A percentile compares a stretch with the other conserved stretches of the same genome.
Evolutionary conservation across 2,888 invertebrate genomes (phyloP).

Genomic region (Machimus atricapillus): DNA sequence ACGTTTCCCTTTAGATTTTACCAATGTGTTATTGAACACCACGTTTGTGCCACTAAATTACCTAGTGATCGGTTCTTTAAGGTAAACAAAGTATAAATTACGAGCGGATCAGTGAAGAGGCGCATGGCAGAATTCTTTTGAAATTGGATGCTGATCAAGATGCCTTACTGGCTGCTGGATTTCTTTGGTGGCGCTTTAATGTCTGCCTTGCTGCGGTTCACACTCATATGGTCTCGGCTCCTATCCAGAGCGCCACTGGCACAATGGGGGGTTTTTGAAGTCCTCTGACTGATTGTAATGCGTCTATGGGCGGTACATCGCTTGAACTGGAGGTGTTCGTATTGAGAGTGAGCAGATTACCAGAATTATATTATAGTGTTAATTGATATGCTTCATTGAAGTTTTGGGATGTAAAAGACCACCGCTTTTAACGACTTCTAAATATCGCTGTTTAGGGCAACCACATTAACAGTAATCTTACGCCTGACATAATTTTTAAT

Average conservation of each 20-base stretch:
- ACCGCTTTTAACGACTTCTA: not conserved
- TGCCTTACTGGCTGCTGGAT: conserved; percentile 32
- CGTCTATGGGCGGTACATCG: not conserved
- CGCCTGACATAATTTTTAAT: not conserved
- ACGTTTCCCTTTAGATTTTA: not conserved
- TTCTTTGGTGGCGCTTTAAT: conserved; percentile 29
- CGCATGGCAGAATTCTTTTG: conserved; percentile 1
- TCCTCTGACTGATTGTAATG: not conserved
- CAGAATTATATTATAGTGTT: not conserved
- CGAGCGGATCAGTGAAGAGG: not conserved
- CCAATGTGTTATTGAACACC: conserved; percentile 6
- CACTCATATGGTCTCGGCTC: not conserved
- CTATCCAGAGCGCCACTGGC: not conserved
- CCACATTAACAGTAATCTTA: not conserved
- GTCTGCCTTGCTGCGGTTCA: conserved; percentile 12
- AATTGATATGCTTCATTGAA: not conserved
- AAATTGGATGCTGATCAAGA: conserved; percentile 9
- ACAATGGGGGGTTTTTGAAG: conserved; percentile 29
- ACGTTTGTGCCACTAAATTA: conserved; percentile 20
- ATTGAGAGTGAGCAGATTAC: conserved; percentile 8
- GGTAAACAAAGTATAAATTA: conserved; percentile 30
- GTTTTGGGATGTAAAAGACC: not conserved
- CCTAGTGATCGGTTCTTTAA: not conserved
- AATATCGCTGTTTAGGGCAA: not conserved
- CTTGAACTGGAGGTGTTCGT: not conserved